Conservation (phyloP, 2,113 vertebrate species). For the Charadrius vociferus region DNA sequence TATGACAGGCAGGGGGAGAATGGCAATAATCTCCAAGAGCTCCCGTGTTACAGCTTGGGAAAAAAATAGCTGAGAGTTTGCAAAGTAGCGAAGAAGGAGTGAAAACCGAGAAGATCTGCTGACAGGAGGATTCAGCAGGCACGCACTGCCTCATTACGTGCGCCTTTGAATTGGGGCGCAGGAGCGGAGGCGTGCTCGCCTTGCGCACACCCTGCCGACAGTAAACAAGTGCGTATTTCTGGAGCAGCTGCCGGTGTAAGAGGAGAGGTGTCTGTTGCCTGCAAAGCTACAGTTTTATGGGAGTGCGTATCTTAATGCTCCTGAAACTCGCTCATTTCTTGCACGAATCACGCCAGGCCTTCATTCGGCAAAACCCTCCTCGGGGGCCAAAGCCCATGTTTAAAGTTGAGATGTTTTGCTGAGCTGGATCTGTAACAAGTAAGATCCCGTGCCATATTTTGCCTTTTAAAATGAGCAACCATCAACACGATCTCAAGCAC, state of each 20-base stretch:
- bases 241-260: slow-evolving; percentile 40
- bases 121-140: slow-evolving; percentile 17
- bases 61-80: slow-evolving; percentile 51
- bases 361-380: not conserved
- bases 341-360: not conserved
- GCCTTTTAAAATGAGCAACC: not conserved
- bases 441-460: not conserved
- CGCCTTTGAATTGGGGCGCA: not conserved
- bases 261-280: slow-evolving; percentile 15
- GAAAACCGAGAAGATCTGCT: slow-evolving; percentile 38
- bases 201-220: not conserved
- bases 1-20: slow-evolving; percentile 71
- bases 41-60: not conserved
- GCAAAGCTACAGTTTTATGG: not conserved
- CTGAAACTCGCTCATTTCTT: not conserved
- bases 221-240: slow-evolving; percentile 41
- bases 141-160: not conserved
- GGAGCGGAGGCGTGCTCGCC: not conserved
- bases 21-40: slow-evolving; percentile 46
- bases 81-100: slow-evolving; percentile 5
- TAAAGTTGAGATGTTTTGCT: not conserved
- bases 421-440: not conserved
- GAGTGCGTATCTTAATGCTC: accelerated
- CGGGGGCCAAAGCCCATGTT: accelerated
- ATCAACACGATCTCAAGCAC: not conserved